Evolutionary conservation across 2,888 invertebrate species (phyloP).

Genomic region (Nomada ruficornis): DNA sequence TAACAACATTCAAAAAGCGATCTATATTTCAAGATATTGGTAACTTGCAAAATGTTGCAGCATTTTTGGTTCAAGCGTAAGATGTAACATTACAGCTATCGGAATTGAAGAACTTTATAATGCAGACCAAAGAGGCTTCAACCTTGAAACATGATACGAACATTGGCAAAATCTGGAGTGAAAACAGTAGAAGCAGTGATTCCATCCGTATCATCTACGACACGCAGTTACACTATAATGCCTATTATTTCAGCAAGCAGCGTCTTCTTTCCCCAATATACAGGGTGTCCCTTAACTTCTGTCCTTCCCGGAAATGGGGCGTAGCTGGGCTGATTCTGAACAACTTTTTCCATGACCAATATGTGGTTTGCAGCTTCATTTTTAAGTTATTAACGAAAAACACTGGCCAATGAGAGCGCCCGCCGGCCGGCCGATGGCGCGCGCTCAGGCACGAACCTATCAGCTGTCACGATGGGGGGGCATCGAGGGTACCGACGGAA

Average conservation of each 20-base stretch:
- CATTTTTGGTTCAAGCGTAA: not conserved
- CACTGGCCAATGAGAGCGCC: too few relatives aligned
- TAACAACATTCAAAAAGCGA: not conserved
- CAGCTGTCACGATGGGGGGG: too few relatives aligned
- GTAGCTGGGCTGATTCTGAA: too few relatives aligned
- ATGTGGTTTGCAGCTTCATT: too few relatives aligned
- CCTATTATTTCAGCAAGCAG: not conserved
- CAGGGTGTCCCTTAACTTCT: too few relatives aligned
- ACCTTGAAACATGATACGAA: not conserved
- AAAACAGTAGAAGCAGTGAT: not conserved
- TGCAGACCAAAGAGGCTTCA: not conserved
- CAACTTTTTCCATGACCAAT: too few relatives aligned
- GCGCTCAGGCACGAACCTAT: too few relatives aligned
- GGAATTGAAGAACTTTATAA: slow-evolving; percentile 1
- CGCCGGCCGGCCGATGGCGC: too few relatives aligned
- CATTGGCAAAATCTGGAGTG: not conserved
- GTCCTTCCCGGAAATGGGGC: too few relatives aligned
- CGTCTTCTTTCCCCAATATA: not conserved
- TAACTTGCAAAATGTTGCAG: not conserved
- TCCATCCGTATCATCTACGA: not conserved
- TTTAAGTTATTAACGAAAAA: too few relatives aligned
- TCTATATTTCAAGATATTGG: too few relatives aligned
- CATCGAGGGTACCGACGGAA: too few relatives aligned
- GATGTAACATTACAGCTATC: not conserved
- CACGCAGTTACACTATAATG: not conserved